These are phyloP conservation scores for Orchesella flavescens DNA, from an alignment of 2,888 invertebrate species.

Conservation along the genomic window DNA sequence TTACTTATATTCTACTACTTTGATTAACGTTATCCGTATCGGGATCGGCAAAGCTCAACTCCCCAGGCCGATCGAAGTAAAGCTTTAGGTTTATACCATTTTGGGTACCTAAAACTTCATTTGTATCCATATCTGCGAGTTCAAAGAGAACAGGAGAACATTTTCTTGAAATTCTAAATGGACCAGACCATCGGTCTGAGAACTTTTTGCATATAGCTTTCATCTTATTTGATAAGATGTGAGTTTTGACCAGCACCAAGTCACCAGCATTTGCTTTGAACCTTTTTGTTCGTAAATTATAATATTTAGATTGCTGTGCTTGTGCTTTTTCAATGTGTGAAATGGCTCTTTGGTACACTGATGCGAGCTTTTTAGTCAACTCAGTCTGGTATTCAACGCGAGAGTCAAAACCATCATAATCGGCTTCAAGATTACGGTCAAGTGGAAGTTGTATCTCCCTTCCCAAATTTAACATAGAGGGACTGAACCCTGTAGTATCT, in stretches of 20 bases:
- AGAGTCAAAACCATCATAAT: neutral
- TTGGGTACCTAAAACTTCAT: neutral
- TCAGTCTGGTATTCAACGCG: slow-evolving; percentile 25
- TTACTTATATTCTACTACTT: too few relatives aligned
- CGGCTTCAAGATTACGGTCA: neutral
- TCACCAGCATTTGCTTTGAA: slow-evolving; percentile 38
- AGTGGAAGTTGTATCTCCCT: slow-evolving; percentile 57
- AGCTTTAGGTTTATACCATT: slow-evolving; percentile 21
- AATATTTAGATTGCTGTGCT: slow-evolving; percentile 38
- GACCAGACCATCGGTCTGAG: slow-evolving; percentile 37
- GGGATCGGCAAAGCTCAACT: neutral
- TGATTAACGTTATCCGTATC: too few relatives aligned
- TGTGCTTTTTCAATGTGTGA: slow-evolving; percentile 21
- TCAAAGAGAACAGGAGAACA: slow-evolving; percentile 11
- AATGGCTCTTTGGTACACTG: slow-evolving; percentile 29
- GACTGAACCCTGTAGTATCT: slow-evolving; percentile 62
- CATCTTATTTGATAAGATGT: slow-evolving; percentile 40
- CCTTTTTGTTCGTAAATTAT: slow-evolving; percentile 23
- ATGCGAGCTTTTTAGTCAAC: slow-evolving; percentile 9
- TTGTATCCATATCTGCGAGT: neutral
- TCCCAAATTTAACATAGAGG: slow-evolving; percentile 57
- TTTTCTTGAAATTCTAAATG: neutral
- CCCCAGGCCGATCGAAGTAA: slow-evolving; percentile 36
- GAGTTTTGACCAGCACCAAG: slow-evolving; percentile 54
- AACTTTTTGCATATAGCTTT: slow-evolving; percentile 41